These are phyloP conservation scores for Alloscopus bannaensis DNA, from an alignment of 2,888 invertebrate species.

Conservation along the genomic window DNA sequence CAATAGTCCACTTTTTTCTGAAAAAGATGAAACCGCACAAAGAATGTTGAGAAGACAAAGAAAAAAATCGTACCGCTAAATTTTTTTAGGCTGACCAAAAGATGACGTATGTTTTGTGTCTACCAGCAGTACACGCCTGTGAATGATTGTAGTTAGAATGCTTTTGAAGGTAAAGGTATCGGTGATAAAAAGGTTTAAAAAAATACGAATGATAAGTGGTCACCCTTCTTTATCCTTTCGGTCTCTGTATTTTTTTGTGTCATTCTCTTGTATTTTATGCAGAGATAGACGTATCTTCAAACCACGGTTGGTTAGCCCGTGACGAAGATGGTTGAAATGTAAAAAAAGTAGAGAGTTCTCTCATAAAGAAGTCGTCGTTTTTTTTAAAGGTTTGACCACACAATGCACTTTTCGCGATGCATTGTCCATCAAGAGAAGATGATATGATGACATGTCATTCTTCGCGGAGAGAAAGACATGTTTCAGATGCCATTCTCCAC, in stretches of 20 bases:
- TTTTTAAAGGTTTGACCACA: slow-evolving; percentile 3
- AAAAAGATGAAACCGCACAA: too few relatives aligned
- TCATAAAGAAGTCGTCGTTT: neutral
- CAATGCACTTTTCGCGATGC: slow-evolving; percentile 25
- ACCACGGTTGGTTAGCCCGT: slow-evolving; percentile 25
- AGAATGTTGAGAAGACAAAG: too few relatives aligned
- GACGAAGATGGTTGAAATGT: slow-evolving; percentile 11
- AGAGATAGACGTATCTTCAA: neutral
- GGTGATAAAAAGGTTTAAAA: neutral
- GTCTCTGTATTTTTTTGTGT: slow-evolving; percentile 12
- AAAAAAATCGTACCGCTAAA: too few relatives aligned
- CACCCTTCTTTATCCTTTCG: neutral
- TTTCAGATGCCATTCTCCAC: neutral
- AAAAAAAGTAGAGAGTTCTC: neutral
- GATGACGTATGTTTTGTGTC: neutral
- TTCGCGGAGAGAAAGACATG: neutral
- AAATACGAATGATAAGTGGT: neutral
- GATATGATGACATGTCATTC: slow-evolving; percentile 25
- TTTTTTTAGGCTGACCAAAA: too few relatives aligned
- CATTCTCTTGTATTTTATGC: slow-evolving; percentile 6
- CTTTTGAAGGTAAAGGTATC: neutral
- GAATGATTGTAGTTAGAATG: neutral
- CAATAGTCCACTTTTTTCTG: too few relatives aligned
- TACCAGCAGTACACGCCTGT: neutral
- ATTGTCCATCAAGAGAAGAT: neutral